A percentile compares a stretch with the other conserved stretches of the same genome.
These are phyloP conservation scores for Drosophila meridionalis DNA, from an alignment of 2,888 invertebrate genomes.

Conservation along the genomic window DNA sequence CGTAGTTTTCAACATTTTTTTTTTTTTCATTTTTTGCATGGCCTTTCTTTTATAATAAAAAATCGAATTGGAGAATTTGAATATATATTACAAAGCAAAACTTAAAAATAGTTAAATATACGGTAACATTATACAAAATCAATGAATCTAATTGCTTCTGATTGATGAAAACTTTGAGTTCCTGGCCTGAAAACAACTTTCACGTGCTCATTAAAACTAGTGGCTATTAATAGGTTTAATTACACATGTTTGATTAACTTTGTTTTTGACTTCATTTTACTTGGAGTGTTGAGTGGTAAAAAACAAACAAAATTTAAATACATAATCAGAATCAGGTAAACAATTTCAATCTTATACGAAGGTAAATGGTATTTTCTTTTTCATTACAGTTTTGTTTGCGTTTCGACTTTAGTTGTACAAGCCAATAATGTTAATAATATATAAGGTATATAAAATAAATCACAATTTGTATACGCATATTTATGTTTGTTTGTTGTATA, in stretches of 20 bases:
- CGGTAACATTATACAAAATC: slow-evolving; percentile 45
- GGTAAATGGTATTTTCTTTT: slow-evolving; percentile 33
- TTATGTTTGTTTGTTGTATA: slow-evolving; percentile 50
- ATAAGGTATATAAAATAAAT: slow-evolving; percentile 81
- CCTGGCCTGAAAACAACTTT: slow-evolving; percentile 30
- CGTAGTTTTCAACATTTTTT: slow-evolving; percentile 1
- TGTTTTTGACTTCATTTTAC: slow-evolving; percentile 22
- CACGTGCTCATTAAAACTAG: slow-evolving; percentile 35
- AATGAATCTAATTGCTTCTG: slow-evolving; percentile 31
- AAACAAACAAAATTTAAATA: slow-evolving; percentile 30
- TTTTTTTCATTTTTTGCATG: slow-evolving; percentile 11
- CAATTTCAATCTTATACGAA: slow-evolving; percentile 48
- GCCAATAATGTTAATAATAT: slow-evolving; percentile 66
- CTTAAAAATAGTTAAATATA: slow-evolving; percentile 74
- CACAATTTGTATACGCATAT: slow-evolving; percentile 75
- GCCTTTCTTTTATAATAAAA: slow-evolving; percentile 21
- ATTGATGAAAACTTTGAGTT: slow-evolving; percentile 36
- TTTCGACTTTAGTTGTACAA: slow-evolving; percentile 47
- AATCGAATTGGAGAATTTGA: slow-evolving; percentile 30
- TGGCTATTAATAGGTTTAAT: slow-evolving; percentile 38
- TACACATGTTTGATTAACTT: slow-evolving; percentile 20
- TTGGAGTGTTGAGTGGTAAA: slow-evolving; percentile 32
- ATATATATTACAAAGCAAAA: slow-evolving; percentile 58
- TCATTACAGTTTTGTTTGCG: slow-evolving; percentile 40
- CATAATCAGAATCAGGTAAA: slow-evolving; percentile 58